Percentiles rank a stretch among this genome's conserved stretches.
phyloP scores from a whole-genome alignment of 2,113 vertebrate species.

The Centropristis striata region DNA sequence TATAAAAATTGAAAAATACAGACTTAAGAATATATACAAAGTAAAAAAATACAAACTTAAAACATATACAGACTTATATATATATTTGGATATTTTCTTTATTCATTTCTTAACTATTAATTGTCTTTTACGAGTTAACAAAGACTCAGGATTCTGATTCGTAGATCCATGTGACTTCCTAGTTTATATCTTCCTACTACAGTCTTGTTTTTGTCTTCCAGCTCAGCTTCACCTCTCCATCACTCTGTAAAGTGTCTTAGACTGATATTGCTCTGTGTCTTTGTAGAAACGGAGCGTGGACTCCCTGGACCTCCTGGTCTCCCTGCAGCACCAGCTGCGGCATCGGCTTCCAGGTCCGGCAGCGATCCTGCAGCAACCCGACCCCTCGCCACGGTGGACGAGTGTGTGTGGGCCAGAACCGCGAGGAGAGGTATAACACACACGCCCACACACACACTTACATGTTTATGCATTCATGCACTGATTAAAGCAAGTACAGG shows the following conservation, averaged over 20 bases:
- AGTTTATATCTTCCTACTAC: background rate
- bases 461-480: background rate
- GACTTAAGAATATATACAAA: no score
- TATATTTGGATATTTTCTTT: no score
- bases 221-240: background rate
- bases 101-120: no score
- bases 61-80: no score
- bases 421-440: conserved; percentile 91
- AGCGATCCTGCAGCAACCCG: conserved; percentile 97
- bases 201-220: background rate
- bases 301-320: conserved; percentile 96
- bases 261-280: conserved; percentile 37
- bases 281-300: conserved; percentile 96
- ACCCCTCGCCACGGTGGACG: conserved; percentile 94
- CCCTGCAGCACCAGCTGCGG: conserved; percentile 97
- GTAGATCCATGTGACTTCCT: background rate
- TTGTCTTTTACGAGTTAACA: background rate
- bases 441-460: background rate
- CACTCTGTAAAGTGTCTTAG: background rate
- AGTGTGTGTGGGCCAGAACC: conserved; percentile 98
- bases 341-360: conserved; percentile 98
- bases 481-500: conserved; percentile 10
- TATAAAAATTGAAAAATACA: no score
- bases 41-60: no score
- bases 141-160: background rate